phyloP scores from a whole-genome alignment of 2,113 vertebrate species.

The Xiphophorus couchianus region DNA sequence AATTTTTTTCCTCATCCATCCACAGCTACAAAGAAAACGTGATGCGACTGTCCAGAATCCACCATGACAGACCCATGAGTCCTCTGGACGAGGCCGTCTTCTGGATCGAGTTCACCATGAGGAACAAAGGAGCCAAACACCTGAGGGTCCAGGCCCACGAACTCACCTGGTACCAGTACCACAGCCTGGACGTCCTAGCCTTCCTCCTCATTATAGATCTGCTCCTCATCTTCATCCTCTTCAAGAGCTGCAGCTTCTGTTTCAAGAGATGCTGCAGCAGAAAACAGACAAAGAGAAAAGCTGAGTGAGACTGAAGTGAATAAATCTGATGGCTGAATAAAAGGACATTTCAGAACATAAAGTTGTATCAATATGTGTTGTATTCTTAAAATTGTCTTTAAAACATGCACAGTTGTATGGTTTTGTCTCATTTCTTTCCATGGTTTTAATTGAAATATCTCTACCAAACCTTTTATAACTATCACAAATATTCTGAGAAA shows the following conservation, averaged over 20 bases:
- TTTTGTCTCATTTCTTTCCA: not conserved
- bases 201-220: conserved; percentile 78
- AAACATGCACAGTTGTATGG: not conserved
- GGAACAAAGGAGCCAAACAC: conserved; percentile 89
- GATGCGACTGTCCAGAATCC: conserved; percentile 83
- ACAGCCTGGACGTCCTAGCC: conserved; percentile 85
- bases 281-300: conserved; percentile 48
- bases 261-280: conserved; percentile 62
- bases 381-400: conserved; percentile 68
- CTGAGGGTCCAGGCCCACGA: conserved; percentile 84
- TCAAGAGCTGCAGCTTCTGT: conserved; percentile 79
- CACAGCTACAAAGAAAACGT: conserved; percentile 87
- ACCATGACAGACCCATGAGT: conserved; percentile 86
- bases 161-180: conserved; percentile 91
- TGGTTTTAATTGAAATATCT: not conserved
- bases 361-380: conserved; percentile 52
- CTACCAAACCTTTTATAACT: not conserved
- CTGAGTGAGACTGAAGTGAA: conserved; percentile 37
- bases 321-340: too few species aligned
- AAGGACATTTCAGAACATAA: conserved; percentile 80
- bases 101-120: conserved; percentile 93
- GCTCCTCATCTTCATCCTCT: conserved; percentile 56
- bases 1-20: not conserved
- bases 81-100: conserved; percentile 87
- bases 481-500: too few species aligned